phyloP scores from a whole-genome alignment of 2,797 vertebrate species.

The Gallirallus australis region DNA sequence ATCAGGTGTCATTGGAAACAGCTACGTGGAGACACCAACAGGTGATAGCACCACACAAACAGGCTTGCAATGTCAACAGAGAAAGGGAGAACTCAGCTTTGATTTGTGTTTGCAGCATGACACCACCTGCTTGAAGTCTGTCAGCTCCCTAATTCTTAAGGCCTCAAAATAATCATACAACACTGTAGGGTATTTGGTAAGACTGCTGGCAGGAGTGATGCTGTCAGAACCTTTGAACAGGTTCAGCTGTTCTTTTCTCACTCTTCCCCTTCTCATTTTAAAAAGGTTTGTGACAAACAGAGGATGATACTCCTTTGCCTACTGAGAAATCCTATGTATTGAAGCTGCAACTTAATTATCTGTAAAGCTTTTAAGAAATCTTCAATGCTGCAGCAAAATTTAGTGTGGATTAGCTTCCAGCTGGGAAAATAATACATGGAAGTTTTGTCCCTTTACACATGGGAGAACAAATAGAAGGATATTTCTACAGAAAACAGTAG shows the following conservation, averaged over 20 bases:
- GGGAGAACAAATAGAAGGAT: background rate
- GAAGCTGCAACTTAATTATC: conserved; percentile 10
- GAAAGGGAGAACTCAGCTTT: background rate
- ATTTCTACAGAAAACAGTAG: background rate
- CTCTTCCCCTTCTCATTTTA: background rate
- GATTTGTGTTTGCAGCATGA: background rate
- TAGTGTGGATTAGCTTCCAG: conserved; percentile 10
- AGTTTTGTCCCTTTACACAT: background rate
- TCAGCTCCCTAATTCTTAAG: background rate
- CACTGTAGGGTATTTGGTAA: background rate
- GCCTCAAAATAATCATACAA: background rate
- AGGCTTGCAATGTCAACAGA: background rate
- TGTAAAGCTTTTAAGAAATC: conserved; percentile 49
- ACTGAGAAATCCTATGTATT: background rate
- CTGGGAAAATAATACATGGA: conserved; percentile 39
- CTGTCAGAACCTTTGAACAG: background rate
- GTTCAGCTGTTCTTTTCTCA: background rate
- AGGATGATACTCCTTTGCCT: background rate
- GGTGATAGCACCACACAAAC: background rate
- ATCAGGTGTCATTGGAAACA: background rate
- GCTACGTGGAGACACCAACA: background rate
- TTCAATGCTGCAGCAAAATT: background rate
- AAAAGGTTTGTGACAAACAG: background rate
- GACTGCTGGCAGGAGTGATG: background rate
- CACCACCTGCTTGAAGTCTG: background rate